These are phyloP conservation scores for Hippocampus mohnikei DNA, from an alignment of 2,113 vertebrate species.

Conservation along the genomic window DNA sequence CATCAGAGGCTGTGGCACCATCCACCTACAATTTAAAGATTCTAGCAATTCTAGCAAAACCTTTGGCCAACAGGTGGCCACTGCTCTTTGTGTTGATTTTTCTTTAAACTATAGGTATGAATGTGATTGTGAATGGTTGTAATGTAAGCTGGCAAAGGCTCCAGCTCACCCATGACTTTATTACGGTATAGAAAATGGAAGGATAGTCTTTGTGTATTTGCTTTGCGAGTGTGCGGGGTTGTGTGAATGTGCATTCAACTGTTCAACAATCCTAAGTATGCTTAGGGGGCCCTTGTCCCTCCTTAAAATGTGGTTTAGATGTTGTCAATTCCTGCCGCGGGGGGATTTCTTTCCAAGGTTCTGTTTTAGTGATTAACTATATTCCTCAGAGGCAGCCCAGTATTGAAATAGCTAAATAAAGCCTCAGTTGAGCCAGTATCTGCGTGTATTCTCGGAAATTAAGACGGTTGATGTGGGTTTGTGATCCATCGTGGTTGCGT, in stretches of 20 bases:
- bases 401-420: conserved; percentile 53
- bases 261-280: conserved; percentile 3
- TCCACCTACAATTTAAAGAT: too few relatives aligned
- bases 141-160: neutral
- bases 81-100: neutral
- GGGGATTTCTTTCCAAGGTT: conserved; percentile 48
- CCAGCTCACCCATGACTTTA: neutral
- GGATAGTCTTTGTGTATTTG: neutral
- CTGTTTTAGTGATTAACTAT: conserved; percentile 53
- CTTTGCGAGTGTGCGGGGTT: neutral
- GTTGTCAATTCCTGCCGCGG: conserved; percentile 45
- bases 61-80: too few relatives aligned
- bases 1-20: too few relatives aligned
- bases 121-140: neutral
- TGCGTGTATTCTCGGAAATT: conserved; percentile 51
- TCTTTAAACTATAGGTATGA: conserved; percentile 8
- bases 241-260: conserved; percentile 19
- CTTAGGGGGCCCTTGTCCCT: conserved; percentile 38
- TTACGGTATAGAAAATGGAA: neutral
- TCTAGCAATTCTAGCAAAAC: too few relatives aligned
- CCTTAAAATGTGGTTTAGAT: conserved; percentile 51
- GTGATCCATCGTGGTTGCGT: conserved; percentile 27
- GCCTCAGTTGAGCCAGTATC: conserved; percentile 33
- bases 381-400: conserved; percentile 23
- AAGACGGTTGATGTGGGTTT: conserved; percentile 40